These are phyloP conservation scores for Astyanax mexicanus DNA, from an alignment of 2,797 vertebrate species.

Conservation along the genomic window DNA sequence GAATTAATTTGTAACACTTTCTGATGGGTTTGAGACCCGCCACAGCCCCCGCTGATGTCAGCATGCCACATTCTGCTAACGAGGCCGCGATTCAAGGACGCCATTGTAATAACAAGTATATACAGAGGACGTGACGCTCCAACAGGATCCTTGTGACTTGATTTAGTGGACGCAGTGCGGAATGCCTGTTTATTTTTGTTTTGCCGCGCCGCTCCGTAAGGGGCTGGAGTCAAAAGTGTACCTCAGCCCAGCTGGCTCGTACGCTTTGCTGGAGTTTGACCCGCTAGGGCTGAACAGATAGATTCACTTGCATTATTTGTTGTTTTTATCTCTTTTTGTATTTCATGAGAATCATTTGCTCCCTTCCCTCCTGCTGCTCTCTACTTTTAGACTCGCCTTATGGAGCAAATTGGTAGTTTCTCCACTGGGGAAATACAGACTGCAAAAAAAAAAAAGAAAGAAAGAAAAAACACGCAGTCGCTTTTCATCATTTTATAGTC, in stretches of 20 bases:
- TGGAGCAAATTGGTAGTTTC: slow-evolving; percentile 7
- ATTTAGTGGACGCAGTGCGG: slow-evolving; percentile 12
- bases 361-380: background rate
- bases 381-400: background rate
- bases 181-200: slow-evolving; percentile 32
- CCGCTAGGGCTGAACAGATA: slow-evolving; percentile 17
- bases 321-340: slow-evolving; percentile 11
- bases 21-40: background rate
- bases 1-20: slow-evolving; percentile 13
- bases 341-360: slow-evolving; percentile 28
- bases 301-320: slow-evolving; percentile 23
- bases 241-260: slow-evolving; percentile 15
- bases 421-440: background rate
- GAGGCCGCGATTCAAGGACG: slow-evolving; percentile 30
- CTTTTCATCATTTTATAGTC: background rate
- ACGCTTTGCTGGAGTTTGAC: slow-evolving; percentile 35
- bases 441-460: background rate
- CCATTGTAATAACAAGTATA: slow-evolving; percentile 13
- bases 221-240: slow-evolving; percentile 3
- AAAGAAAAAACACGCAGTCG: background rate
- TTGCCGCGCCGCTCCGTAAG: slow-evolving; percentile 5
- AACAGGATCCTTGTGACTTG: slow-evolving; percentile 29
- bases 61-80: slow-evolving; percentile 14
- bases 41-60: slow-evolving; percentile 28
- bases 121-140: slow-evolving; percentile 16